phyloP scores from a whole-genome alignment of 2,113 vertebrate species.

The Syrrhaptes paradoxus region DNA sequence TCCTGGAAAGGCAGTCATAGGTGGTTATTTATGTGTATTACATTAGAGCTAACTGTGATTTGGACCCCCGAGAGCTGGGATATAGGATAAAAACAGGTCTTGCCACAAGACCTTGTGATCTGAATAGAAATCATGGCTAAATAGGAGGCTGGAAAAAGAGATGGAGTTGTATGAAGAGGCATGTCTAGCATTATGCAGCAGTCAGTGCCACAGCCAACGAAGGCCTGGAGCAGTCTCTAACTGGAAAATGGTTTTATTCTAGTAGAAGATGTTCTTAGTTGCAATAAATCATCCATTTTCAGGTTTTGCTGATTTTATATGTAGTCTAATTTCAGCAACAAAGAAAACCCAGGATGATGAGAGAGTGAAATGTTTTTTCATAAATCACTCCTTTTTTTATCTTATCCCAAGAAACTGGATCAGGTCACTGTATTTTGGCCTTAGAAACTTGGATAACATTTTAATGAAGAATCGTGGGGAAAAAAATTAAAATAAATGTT shows the following conservation, averaged over 20 bases:
- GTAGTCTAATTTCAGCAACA: neutral
- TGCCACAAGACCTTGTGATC: constrained; percentile 14
- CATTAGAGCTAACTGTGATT: neutral
- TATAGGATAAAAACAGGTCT: neutral
- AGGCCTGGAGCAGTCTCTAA: neutral
- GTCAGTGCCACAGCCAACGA: neutral
- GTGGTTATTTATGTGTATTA: neutral
- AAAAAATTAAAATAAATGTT: neutral
- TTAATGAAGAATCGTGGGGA: neutral
- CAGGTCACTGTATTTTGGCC: neutral
- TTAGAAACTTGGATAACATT: neutral
- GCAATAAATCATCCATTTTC: neutral
- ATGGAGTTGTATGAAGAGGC: neutral
- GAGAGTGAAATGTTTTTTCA: neutral
- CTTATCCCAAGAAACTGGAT: neutral
- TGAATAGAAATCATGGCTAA: constrained; percentile 16
- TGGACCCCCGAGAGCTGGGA: neutral
- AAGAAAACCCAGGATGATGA: neutral
- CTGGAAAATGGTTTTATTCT: neutral
- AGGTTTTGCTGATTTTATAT: constrained; percentile 6
- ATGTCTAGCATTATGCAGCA: neutral
- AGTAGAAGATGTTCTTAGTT: neutral
- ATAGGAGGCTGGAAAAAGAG: neutral
- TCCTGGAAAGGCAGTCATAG: neutral
- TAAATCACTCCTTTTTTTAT: neutral